Base-by-base conservation (phyloP, 37 sponge, comb jelly and placozoan species). In the Chondrilla cf. caribensis region DNA sequence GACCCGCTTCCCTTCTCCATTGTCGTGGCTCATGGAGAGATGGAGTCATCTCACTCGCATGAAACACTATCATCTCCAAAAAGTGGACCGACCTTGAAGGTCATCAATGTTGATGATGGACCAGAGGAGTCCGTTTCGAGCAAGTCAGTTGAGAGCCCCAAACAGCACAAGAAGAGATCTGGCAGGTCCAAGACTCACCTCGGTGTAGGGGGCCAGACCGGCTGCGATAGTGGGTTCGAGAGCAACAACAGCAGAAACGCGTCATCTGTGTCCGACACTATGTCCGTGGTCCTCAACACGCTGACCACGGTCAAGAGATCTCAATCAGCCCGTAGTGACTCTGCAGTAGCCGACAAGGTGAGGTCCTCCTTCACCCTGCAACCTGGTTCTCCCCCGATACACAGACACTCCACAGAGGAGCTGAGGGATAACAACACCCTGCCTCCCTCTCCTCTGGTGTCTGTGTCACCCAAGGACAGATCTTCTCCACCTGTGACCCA, bases 1-100 rank as follows among this genome's bases (percentile, higher is more conserved):
- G 76, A 73, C 7, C 76, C 76, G 22, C 76, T 73, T 3, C 76
- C 76, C 76, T 40, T 36, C 2, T 73, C 76, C 41, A 73, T 73
- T 40, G 76, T 37, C 9, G 76, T 38, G 14, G 76, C 76, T 21
- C 41, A 39, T 2, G 76, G 25, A 25, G 44, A 73, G 36, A 73
- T 73, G 11, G 76, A 73, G 25, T 22, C 36, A 0, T 40, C 43
- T 39, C 38, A 14, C 7, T 73, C 76, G 2, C 76, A 73, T 7
- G 76, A 73, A 40, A 4, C 24, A 0, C 76, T 73, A 1, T 25
- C 11, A 6, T 32, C 44, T 19, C 25, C 76, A 21, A 2, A 19
- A 33, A 11, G 11, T 19, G 57, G 57, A 17, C 25, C 29, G 25
- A 29, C 64, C 5, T 17, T 17, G 11, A 19, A 19, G 17, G 57